A percentile compares a stretch with the other conserved stretches of the same genome.
Evolutionary conservation across 2,797 vertebrate genomes (phyloP).

Genomic region (Tokudaia tokunoshimensis): DNA sequence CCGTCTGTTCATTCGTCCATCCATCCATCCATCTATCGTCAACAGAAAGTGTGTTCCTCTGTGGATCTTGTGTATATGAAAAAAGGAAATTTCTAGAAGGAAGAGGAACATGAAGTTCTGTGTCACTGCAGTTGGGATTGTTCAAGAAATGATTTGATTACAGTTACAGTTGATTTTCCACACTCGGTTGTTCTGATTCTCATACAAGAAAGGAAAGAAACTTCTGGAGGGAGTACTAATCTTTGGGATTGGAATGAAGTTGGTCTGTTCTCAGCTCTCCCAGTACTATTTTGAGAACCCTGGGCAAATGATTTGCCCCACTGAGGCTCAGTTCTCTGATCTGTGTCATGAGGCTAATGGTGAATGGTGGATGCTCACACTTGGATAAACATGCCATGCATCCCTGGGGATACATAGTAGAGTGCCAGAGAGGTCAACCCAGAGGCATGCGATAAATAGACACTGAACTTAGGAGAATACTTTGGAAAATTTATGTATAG

Average conservation of each 20-base stretch:
- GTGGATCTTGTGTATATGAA: background rate
- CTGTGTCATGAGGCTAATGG: slow-evolving; percentile 9
- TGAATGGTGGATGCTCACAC: background rate
- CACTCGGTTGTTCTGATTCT: background rate
- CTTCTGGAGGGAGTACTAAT: background rate
- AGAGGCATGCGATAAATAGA: background rate
- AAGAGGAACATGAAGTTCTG: background rate
- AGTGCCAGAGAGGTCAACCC: background rate
- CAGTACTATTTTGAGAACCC: slow-evolving; percentile 13
- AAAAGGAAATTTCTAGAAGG: background rate
- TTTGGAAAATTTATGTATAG: slow-evolving; percentile 28
- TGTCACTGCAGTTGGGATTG: no score
- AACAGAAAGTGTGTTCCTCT: background rate
- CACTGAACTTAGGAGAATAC: background rate
- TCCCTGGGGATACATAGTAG: background rate
- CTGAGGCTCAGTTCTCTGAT: background rate
- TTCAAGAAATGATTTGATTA: background rate
- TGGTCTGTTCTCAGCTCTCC: slow-evolving; percentile 10
- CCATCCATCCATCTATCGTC: background rate
- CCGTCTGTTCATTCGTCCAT: background rate
- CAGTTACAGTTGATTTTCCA: background rate
- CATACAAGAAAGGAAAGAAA: background rate
- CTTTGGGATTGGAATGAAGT: slow-evolving; percentile 31
- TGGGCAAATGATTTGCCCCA: background rate
- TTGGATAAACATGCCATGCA: background rate